These are phyloP conservation scores for Macquaria australasica DNA, from an alignment of 2,113 vertebrate genomes.

Conservation along the genomic window DNA sequence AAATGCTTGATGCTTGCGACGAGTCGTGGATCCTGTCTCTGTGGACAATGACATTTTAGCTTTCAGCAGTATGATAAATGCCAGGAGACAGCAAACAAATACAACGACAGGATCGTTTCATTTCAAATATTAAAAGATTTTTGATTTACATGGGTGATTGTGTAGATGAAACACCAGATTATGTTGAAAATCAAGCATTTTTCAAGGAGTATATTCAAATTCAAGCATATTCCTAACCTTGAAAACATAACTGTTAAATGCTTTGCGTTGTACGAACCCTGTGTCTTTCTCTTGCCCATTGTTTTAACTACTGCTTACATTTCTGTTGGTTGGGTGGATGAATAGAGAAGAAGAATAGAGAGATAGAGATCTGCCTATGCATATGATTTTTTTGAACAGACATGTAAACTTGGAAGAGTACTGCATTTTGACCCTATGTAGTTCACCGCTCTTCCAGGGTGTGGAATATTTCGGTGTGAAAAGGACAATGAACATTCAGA, in stretches of 20 bases:
- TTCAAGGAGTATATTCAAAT: no score
- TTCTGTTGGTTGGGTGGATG: constrained; percentile 1
- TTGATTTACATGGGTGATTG: no score
- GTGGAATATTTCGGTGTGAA: not conserved
- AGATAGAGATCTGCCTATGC: no score
- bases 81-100: no score
- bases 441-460: not conserved
- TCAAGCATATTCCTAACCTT: no score
- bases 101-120: no score
- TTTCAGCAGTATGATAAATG: not conserved
- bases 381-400: not conserved
- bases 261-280: no score
- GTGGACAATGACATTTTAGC: constrained; percentile 1
- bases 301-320: constrained; percentile 9
- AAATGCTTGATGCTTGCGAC: constrained; percentile 11
- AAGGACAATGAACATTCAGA: not conserved
- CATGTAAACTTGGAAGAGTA: not conserved
- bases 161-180: no score
- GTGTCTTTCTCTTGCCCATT: not conserved
- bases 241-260: no score
- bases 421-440: not conserved
- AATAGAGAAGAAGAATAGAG: not conserved
- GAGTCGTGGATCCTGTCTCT: constrained; percentile 11
- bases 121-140: no score
- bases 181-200: no score